phyloP scores from a whole-genome alignment of 2,888 invertebrate genomes.

The Lithophane socia region DNA sequence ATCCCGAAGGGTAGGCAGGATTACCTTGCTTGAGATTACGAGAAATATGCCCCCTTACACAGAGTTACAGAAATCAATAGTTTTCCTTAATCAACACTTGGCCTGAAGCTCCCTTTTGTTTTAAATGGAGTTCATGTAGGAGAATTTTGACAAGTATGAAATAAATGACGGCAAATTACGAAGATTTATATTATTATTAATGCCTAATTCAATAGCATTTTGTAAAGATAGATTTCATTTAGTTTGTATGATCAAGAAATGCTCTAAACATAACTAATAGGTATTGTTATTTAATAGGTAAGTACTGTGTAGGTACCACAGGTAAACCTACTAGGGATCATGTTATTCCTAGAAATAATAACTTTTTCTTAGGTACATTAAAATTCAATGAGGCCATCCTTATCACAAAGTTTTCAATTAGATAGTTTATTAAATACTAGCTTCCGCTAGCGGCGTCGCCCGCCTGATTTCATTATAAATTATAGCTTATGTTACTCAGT shows the following conservation, averaged over 20 bases:
- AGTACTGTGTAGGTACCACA: neutral
- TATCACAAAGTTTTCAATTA: neutral
- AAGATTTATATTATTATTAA: neutral
- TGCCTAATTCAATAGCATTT: neutral
- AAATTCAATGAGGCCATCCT: neutral
- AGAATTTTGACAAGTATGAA: neutral
- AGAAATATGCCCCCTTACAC: constrained; percentile 63
- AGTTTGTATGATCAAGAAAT: neutral
- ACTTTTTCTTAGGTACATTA: neutral
- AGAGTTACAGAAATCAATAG: constrained; percentile 71
- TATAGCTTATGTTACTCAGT: too few species aligned
- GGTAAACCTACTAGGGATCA: neutral
- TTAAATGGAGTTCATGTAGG: constrained; percentile 11
- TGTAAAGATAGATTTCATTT: neutral
- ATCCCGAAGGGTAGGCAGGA: constrained; percentile 66
- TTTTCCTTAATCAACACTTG: constrained; percentile 63
- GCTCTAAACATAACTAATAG: neutral
- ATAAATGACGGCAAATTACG: neutral
- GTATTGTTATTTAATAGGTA: neutral
- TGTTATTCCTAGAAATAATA: neutral
- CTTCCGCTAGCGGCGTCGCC: too few species aligned
- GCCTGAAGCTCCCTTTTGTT: constrained; percentile 31
- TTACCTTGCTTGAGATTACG: constrained; percentile 71
- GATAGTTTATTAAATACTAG: neutral
- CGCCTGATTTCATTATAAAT: too few species aligned